Evolutionary conservation across 1,140 invertebrate species (phyloP), one percentile per base, ranked within the genome.

Genomic region (Nilaparvata lugens): DNA sequence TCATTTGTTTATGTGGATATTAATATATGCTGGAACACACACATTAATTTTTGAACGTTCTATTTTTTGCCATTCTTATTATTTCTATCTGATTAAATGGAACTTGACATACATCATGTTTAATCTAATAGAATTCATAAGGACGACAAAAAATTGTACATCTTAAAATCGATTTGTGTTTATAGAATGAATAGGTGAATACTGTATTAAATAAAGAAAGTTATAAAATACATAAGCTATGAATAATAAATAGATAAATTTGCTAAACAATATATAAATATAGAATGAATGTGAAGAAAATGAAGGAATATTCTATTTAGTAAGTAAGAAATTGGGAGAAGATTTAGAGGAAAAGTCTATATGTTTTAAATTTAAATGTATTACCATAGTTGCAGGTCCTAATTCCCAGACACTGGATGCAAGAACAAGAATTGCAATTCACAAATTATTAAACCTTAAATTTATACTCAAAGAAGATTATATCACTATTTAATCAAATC

Each of bases 351-450:
- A 16, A 45, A 19, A 45, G n/a, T n/a, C n/a, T n/a, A n/a, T 2
- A 48, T 48, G 2, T 48, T 11, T 48, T 19, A 56, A 56, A 7
- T 57, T 52, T 2, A 16, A 38, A 43, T 23, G 53, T 65, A 61
- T 68, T 61, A 68, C 66, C 48, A 64, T 60, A 31, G 62, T 58
- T 48, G 65, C 65, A 42, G 64, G 62, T 48, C 54, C 57, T 57
- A 66, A 21, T 14, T 68, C 66, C 66, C 66, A 68, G 24, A 66
- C 38, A 60, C 66, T 68, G 42, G 28, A 42, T 52, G 59, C 59
- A 60, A 43, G 53, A 35, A 60, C 28, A 55, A 52, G 31, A 35
- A 35, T 35, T 35, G 31, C 31, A 60, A 54, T 52, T 42, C n/a
- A 23, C 21, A 45, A 58, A 45, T 43, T 48, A 48, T 48, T 48